A percentile compares a stretch with the other conserved stretches of the same genome.
Conservation (phyloP, 1,140 invertebrate genomes). For the Marisa cornuarietis region DNA sequence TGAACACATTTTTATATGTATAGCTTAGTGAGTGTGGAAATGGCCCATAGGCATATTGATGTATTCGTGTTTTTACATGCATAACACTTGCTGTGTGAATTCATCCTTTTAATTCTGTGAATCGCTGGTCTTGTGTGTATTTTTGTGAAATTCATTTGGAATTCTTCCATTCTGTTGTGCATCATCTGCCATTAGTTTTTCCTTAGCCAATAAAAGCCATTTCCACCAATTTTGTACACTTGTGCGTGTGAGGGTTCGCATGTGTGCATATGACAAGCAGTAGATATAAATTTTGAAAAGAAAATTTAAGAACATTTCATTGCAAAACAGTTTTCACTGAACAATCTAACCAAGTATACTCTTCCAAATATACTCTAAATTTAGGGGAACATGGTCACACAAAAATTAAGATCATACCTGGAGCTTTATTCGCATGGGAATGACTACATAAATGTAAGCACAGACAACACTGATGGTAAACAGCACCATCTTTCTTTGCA, state of each 20-base stretch:
- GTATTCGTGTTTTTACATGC: slow-evolving; percentile 1
- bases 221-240: slow-evolving; percentile 10
- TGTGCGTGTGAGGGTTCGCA: neutral
- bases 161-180: neutral
- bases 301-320: no score
- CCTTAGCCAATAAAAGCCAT: slow-evolving; percentile 26
- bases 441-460: neutral
- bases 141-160: no score
- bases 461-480: neutral
- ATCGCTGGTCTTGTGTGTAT: neutral
- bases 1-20: slow-evolving; percentile 14
- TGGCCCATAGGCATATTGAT: neutral
- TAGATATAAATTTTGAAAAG: no score
- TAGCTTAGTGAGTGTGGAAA: slow-evolving; percentile 13
- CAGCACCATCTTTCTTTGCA: neutral
- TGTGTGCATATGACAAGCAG: neutral
- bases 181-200: slow-evolving; percentile 9
- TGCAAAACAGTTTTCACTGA: no score
- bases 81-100: neutral
- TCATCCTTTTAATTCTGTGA: neutral
- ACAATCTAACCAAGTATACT: no score
- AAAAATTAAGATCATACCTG: neutral
- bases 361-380: no score
- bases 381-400: no score
- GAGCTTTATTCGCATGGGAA: neutral